phyloP scores from a whole-genome alignment of 2,797 vertebrate genomes.

The Neomorphus geoffroyi region DNA sequence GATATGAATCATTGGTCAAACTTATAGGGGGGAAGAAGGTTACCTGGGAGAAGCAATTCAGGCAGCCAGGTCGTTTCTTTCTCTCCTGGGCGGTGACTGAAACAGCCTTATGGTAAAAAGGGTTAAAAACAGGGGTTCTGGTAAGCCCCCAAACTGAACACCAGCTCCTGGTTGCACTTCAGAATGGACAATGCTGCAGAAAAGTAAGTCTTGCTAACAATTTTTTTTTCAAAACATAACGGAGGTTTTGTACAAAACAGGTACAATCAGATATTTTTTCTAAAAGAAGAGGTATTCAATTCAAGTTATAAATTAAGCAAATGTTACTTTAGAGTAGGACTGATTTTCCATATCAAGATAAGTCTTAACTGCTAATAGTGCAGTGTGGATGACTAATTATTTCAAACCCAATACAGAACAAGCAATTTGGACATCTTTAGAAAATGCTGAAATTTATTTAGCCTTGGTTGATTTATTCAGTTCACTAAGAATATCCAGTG shows the following conservation, averaged over 20 bases:
- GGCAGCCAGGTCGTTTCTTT: neutral
- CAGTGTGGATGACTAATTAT: neutral
- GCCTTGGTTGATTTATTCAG: neutral
- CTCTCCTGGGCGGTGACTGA: neutral
- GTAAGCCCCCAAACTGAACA: neutral
- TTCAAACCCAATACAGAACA: neutral
- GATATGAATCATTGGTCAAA: neutral
- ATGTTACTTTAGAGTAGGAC: neutral
- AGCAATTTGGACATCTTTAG: neutral
- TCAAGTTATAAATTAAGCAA: neutral
- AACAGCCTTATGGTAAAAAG: neutral
- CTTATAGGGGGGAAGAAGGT: neutral
- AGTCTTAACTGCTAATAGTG: neutral
- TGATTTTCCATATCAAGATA: neutral
- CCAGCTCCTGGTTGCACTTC: neutral
- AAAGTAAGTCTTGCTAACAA: neutral
- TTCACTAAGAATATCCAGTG: neutral
- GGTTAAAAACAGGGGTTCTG: neutral
- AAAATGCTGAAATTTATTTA: neutral
- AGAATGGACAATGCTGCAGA: neutral
- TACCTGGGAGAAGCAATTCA: neutral
- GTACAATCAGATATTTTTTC: neutral
- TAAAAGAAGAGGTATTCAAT: neutral
- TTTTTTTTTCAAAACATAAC: neutral
- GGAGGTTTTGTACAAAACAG: neutral